These are phyloP conservation scores for Oreocharis arfaki DNA, from an alignment of 2,113 vertebrate species.

Conservation along the genomic window DNA sequence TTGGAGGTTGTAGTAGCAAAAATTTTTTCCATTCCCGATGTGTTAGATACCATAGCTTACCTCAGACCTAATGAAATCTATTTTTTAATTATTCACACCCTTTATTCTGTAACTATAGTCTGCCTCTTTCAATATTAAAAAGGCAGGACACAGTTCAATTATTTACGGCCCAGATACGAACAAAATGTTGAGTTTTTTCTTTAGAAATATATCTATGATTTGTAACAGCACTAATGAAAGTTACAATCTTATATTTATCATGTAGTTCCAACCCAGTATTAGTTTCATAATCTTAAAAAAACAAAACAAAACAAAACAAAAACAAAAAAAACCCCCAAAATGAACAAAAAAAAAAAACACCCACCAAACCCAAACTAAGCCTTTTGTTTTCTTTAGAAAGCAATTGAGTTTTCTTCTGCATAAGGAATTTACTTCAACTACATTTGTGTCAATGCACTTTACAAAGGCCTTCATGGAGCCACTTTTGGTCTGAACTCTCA, in stretches of 20 bases:
- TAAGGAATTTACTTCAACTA: not conserved
- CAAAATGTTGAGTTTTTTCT: not conserved
- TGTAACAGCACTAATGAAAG: not conserved
- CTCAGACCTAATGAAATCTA: not conserved
- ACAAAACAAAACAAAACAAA: not conserved
- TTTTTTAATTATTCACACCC: not conserved
- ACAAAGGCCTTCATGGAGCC: not conserved
- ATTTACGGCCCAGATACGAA: slow-evolving; percentile 27
- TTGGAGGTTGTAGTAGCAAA: not conserved
- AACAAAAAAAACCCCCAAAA: not conserved
- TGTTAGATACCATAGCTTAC: not conserved
- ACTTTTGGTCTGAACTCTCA: not conserved
- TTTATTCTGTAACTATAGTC: not conserved
- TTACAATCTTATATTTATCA: not conserved
- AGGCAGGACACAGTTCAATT: not conserved
- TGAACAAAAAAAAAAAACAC: too few species aligned
- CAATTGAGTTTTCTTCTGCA: not conserved
- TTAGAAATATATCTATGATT: not conserved
- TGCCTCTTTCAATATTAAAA: not conserved
- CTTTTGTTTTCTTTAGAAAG: not conserved
- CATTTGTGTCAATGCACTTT: not conserved
- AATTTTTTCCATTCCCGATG: not conserved
- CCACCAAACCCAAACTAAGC: fast-evolving
- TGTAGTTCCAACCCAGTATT: not conserved
- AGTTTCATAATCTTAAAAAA: not conserved